phyloP scores from a whole-genome alignment of 2,888 invertebrate genomes.

The Acanthococcus lagerstroemiae region DNA sequence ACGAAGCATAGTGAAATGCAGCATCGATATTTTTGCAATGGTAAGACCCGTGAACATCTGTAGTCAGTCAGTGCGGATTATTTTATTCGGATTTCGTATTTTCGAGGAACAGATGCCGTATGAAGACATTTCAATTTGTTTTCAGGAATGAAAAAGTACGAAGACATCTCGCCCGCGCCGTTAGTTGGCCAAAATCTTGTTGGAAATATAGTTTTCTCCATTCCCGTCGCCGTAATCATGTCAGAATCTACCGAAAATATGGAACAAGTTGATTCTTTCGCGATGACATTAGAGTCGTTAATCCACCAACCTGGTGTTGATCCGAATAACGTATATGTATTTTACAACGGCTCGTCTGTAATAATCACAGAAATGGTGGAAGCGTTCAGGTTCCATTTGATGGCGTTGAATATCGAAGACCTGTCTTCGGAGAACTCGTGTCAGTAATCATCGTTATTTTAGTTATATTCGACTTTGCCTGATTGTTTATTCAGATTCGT shows the following conservation, averaged over 20 bases:
- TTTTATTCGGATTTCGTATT: not conserved
- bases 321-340: constrained; percentile 41
- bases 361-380: constrained; percentile 35
- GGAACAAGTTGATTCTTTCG: constrained; percentile 31
- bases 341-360: constrained; percentile 33
- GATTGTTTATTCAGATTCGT: not conserved
- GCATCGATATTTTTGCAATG: constrained; percentile 8
- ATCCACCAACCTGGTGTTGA: constrained; percentile 47
- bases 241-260: constrained; percentile 23
- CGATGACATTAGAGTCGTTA: constrained; percentile 40
- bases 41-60: no score
- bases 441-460: not conserved
- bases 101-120: not conserved
- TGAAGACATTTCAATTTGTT: not conserved
- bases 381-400: constrained; percentile 35
- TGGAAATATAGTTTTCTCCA: constrained; percentile 38
- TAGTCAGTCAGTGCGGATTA: constrained; percentile 32
- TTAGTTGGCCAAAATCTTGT: constrained; percentile 38
- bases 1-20: not conserved
- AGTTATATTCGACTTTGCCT: not conserved
- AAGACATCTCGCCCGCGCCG: constrained; percentile 35
- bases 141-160: constrained; percentile 15
- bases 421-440: not conserved
- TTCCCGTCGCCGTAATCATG: constrained; percentile 39
- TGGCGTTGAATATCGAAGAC: not conserved